Percentiles rank a stretch among this genome's conserved stretches.
Evolutionary conservation across 2,113 vertebrate genomes (phyloP).

Genomic region (Forbesichthys papilliferus): DNA sequence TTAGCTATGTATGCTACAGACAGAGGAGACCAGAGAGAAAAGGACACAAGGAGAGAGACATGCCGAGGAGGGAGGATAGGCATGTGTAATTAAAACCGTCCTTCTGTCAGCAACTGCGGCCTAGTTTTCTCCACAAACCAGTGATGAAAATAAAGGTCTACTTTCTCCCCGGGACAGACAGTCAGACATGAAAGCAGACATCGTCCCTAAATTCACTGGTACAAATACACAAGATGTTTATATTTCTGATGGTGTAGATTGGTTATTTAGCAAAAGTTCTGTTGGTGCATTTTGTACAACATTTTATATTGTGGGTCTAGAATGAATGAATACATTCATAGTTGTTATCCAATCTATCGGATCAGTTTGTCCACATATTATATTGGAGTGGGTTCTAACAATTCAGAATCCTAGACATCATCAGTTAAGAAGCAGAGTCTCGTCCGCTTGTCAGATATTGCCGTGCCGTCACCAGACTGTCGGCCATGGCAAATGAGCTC

Average conservation of each 20-base stretch:
- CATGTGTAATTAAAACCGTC: constrained; percentile 84
- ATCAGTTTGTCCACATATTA: not conserved
- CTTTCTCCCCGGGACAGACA: constrained; percentile 43
- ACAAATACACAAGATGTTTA: not conserved
- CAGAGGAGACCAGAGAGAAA: constrained; percentile 11
- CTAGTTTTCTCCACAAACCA: constrained; percentile 73
- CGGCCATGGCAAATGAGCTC: not conserved
- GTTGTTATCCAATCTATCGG: not conserved
- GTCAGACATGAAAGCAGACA: constrained; percentile 59
- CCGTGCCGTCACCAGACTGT: constrained; percentile 24
- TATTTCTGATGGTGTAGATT: not conserved
- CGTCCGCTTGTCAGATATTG: constrained; percentile 15
- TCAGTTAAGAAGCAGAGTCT: constrained; percentile 3
- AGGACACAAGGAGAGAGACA: constrained; percentile 12
- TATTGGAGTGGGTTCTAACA: not conserved
- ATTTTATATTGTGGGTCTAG: not conserved
- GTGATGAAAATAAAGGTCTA: constrained; percentile 69
- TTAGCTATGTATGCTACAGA: constrained; percentile 5
- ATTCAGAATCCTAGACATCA: not conserved
- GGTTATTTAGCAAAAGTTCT: not conserved
- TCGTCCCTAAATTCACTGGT: constrained; percentile 26
- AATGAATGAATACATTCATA: not conserved
- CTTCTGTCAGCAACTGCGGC: constrained; percentile 70
- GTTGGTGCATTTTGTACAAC: not conserved
- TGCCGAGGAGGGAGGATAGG: constrained; percentile 57